These are phyloP conservation scores for Drusus annulatus DNA, from an alignment of 1,140 invertebrate genomes.

Conservation along the genomic window DNA sequence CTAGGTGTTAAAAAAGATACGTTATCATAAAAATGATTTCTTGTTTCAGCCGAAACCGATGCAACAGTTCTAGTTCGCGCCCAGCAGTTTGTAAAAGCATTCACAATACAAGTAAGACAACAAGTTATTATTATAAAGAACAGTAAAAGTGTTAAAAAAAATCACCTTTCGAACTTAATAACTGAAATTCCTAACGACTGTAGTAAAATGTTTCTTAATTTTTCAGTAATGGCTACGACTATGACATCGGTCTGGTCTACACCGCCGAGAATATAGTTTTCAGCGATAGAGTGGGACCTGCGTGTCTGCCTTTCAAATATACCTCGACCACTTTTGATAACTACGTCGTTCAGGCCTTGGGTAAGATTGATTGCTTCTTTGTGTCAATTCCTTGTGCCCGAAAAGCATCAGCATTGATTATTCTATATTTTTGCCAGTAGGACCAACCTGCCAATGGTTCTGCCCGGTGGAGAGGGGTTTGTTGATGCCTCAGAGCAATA, in stretches of 20 bases:
- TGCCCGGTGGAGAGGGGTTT: too few relatives aligned
- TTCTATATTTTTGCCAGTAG: too few relatives aligned
- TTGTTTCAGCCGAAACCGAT: constrained; percentile 21
- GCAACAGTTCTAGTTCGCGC: constrained; percentile 61
- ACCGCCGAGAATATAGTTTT: constrained; percentile 70
- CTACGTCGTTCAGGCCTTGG: constrained; percentile 69
- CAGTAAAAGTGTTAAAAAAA: too few relatives aligned
- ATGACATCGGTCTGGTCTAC: constrained; percentile 78
- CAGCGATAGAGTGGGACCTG: constrained; percentile 73
- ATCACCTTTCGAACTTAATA: too few relatives aligned
- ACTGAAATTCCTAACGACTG: not conserved
- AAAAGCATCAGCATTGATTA: too few relatives aligned
- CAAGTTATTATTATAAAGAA: not conserved
- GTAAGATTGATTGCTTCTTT: constrained; percentile 62
- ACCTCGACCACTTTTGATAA: constrained; percentile 66
- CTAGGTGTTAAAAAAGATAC: too few relatives aligned
- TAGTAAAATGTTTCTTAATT: constrained; percentile 34
- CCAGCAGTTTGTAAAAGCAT: constrained; percentile 62
- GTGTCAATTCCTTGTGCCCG: too few relatives aligned
- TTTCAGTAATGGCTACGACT: constrained; percentile 62
- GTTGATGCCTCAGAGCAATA: too few relatives aligned
- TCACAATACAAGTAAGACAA: constrained; percentile 62
- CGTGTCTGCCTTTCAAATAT: constrained; percentile 78
- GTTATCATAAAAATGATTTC: not conserved
- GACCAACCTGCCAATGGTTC: too few relatives aligned